These are phyloP conservation scores for Teleogryllus occipitalis DNA, from an alignment of 1,140 invertebrate species.

Conservation along the genomic window DNA sequence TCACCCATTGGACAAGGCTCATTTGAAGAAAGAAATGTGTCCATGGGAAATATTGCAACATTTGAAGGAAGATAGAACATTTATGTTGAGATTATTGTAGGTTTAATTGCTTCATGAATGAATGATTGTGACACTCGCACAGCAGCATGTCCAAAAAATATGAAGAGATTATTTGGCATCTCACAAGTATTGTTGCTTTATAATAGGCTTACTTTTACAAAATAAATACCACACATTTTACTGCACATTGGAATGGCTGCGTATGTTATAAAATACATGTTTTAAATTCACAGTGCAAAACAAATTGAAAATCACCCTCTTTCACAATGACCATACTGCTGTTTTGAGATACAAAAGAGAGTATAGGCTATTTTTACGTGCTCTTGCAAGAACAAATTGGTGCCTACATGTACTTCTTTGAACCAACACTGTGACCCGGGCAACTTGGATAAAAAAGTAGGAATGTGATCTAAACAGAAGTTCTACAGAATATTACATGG, in stretches of 20 bases:
- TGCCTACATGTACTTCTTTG: slow-evolving; percentile 4
- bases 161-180: neutral
- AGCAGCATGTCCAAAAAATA: neutral
- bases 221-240: no score
- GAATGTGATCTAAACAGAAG: slow-evolving; percentile 4
- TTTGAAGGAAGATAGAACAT: slow-evolving; percentile 5
- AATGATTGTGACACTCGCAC: neutral
- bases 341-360: neutral
- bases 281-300: neutral
- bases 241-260: no score
- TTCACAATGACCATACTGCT: neutral
- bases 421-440: slow-evolving; percentile 2
- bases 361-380: neutral
- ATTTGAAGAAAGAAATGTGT: neutral
- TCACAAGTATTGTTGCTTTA: neutral
- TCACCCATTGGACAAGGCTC: neutral
- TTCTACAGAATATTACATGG: neutral
- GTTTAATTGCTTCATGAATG: neutral
- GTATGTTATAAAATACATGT: no score
- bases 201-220: neutral
- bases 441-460: neutral
- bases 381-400: neutral
- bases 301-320: neutral
- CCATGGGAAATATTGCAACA: neutral
- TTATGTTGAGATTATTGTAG: neutral